Conservation (phyloP, 2,113 vertebrate species). For the Alces alces region DNA sequence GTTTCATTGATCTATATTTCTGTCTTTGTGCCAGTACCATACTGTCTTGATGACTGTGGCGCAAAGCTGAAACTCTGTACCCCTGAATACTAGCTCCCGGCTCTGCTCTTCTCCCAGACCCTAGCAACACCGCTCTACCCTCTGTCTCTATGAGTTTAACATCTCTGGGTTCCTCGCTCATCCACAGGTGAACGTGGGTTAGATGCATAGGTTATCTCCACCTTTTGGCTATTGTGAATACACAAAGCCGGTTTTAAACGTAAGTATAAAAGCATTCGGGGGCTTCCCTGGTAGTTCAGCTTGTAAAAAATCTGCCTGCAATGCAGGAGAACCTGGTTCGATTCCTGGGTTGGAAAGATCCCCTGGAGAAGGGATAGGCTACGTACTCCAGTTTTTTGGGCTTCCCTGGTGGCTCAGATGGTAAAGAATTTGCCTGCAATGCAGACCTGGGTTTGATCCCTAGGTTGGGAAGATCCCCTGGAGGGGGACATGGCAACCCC, state of each 20-base stretch:
- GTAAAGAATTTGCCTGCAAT: background rate
- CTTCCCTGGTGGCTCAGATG: background rate
- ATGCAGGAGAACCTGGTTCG: background rate
- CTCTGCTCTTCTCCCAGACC: background rate
- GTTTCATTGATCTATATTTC: too few species aligned
- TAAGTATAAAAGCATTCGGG: background rate
- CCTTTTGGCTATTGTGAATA: background rate
- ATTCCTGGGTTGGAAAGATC: background rate
- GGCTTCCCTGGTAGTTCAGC: background rate
- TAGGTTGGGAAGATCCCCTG: background rate
- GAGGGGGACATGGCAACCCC: background rate
- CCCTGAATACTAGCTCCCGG: background rate
- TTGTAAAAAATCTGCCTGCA: background rate
- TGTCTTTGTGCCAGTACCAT: too few species aligned
- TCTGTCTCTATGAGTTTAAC: background rate
- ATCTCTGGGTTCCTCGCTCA: background rate
- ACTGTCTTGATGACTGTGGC: too few species aligned
- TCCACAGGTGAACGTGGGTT: accelerated
- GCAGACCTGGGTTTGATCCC: background rate
- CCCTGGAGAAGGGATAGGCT: background rate
- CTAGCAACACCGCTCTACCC: background rate
- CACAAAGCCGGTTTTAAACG: background rate
- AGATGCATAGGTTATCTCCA: background rate
- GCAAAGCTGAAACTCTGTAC: background rate
- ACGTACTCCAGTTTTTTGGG: accelerated